A percentile compares a stretch with the other conserved stretches of the same genome.
phyloP scores from a whole-genome alignment of 2,888 invertebrate genomes.

The Athalia circularis region DNA sequence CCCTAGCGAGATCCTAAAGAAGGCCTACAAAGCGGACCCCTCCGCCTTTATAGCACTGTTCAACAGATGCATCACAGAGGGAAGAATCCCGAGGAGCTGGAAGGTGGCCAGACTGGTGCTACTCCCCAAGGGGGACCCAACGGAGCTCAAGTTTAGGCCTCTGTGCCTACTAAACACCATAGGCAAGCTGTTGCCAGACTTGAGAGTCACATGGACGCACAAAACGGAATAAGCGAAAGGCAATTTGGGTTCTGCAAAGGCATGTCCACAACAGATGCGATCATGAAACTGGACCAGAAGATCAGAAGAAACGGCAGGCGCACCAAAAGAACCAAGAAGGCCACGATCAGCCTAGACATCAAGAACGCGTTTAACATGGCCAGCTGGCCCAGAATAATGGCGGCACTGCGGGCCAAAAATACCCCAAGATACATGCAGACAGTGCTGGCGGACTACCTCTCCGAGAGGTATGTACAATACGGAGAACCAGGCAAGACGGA shows the following conservation, averaged over 20 bases:
- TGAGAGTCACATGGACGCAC: conserved; percentile 28
- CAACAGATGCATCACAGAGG: background rate
- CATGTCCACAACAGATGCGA: conserved; percentile 48
- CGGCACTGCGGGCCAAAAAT: conserved; percentile 46
- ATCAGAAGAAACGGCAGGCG: conserved; percentile 26
- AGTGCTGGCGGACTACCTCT: conserved; percentile 52
- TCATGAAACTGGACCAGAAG: conserved; percentile 42
- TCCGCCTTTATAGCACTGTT: background rate
- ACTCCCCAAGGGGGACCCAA: conserved; percentile 48
- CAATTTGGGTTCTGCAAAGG: conserved; percentile 49
- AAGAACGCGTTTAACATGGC: conserved; percentile 56
- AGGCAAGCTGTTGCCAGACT: conserved; percentile 32
- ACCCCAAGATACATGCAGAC: conserved; percentile 48
- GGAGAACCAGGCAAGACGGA: conserved; percentile 47
- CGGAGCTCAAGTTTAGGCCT: conserved; percentile 23
- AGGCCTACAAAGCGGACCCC: background rate
- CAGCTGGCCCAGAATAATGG: conserved; percentile 51
- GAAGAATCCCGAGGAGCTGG: conserved; percentile 22
- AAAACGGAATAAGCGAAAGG: conserved; percentile 43
- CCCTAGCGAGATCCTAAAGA: background rate
- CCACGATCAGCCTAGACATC: conserved; percentile 48
- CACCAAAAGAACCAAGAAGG: too few relatives aligned
- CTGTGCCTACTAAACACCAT: too few relatives aligned
- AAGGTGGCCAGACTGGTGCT: conserved; percentile 52
- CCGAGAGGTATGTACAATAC: conserved; percentile 49